Conservation (phyloP, 2,888 invertebrate genomes). For the Apotomis betuletana region DNA sequence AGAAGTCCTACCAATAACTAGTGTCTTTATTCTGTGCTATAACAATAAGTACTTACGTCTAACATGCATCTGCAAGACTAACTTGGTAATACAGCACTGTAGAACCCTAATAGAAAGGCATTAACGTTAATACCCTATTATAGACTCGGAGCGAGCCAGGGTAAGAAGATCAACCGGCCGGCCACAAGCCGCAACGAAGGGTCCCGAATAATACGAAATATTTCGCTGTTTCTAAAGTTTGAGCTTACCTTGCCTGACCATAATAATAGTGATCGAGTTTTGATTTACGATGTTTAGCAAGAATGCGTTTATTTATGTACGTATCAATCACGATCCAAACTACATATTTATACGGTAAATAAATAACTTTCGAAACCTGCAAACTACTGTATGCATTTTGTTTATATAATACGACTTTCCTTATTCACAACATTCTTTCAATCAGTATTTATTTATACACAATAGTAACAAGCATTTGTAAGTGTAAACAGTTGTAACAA, state of each 20-base stretch:
- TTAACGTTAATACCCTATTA: constrained; percentile 77
- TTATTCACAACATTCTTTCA: background rate
- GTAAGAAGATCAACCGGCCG: constrained; percentile 62
- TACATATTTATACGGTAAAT: background rate
- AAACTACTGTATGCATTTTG: background rate
- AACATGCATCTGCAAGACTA: background rate
- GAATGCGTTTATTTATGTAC: constrained; percentile 1
- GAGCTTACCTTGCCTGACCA: constrained; percentile 2
- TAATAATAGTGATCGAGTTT: constrained; percentile 20
- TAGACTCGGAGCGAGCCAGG: constrained; percentile 62
- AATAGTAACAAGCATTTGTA: background rate
- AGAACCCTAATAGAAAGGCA: constrained; percentile 60
- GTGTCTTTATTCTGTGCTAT: too few relatives aligned
- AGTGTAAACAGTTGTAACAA: background rate
- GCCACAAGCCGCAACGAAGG: constrained; percentile 35
- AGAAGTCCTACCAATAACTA: too few relatives aligned
- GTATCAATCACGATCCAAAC: constrained; percentile 12
- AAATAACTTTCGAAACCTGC: constrained; percentile 1
- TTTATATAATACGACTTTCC: background rate
- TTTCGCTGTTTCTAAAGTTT: constrained; percentile 16
- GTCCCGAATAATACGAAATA: constrained; percentile 32
- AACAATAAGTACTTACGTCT: background rate
- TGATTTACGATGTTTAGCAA: constrained; percentile 16
- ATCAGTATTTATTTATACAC: background rate
- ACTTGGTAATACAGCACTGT: constrained; percentile 43